phyloP scores from a whole-genome alignment of 2,888 invertebrate genomes.

The Mesorhabditis spiculigera region DNA sequence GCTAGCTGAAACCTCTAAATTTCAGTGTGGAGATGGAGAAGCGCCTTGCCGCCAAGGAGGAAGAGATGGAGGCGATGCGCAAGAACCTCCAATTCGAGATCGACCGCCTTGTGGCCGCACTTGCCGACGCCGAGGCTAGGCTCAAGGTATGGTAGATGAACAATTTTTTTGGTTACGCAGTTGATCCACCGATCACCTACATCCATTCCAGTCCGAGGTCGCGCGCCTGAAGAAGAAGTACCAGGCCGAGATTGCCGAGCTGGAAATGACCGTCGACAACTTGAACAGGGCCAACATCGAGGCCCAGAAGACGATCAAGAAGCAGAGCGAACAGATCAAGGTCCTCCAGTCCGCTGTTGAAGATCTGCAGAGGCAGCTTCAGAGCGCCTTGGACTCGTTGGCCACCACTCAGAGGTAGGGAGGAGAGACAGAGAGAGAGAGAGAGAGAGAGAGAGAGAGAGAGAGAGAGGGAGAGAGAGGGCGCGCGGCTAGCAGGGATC shows the following conservation, averaged over 20 bases:
- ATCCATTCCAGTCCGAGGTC: slow-evolving; percentile 72
- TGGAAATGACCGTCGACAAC: slow-evolving; percentile 90
- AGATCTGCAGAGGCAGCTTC: slow-evolving; percentile 86
- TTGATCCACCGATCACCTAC: neutral
- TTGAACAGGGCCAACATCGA: slow-evolving; percentile 95
- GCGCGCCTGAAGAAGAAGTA: slow-evolving; percentile 96
- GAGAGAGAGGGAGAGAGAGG: too few relatives aligned
- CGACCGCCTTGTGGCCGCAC: slow-evolving; percentile 86
- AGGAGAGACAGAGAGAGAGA: slow-evolving; percentile 12
- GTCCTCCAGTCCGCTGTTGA: slow-evolving; percentile 91
- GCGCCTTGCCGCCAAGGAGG: slow-evolving; percentile 85
- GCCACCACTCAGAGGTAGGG: slow-evolving; percentile 84
- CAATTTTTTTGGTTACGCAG: neutral
- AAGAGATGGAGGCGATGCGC: slow-evolving; percentile 86
- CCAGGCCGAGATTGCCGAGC: slow-evolving; percentile 89
- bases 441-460: too few relatives aligned
- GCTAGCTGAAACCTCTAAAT: slow-evolving; percentile 67
- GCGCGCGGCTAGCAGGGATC: too few relatives aligned
- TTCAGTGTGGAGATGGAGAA: slow-evolving; percentile 92
- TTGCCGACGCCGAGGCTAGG: slow-evolving; percentile 89
- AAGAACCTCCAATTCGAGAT: slow-evolving; percentile 95
- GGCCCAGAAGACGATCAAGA: slow-evolving; percentile 91
- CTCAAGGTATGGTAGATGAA: slow-evolving; percentile 67
- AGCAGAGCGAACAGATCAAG: slow-evolving; percentile 69
- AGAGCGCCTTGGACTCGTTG: slow-evolving; percentile 85